These are phyloP conservation scores for Rhinoraja longicauda DNA, from an alignment of 2,797 vertebrate genomes.

Conservation along the genomic window DNA sequence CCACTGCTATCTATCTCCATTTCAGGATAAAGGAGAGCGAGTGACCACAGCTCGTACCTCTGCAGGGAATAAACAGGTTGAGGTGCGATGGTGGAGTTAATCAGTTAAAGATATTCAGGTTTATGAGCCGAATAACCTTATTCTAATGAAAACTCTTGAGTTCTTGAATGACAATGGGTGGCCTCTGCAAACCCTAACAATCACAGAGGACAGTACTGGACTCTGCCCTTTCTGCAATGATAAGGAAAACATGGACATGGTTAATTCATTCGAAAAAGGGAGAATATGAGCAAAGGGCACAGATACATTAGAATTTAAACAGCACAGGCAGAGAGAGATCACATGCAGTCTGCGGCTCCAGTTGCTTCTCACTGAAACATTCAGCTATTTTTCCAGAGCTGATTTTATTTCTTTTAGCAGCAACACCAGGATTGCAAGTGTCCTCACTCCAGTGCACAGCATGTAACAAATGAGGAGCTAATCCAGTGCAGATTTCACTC, in stretches of 20 bases:
- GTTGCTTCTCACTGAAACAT: not conserved
- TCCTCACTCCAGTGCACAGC: not conserved
- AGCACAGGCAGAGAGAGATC: not conserved
- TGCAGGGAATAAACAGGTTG: too few species aligned
- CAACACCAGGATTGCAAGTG: not conserved
- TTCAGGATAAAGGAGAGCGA: not conserved
- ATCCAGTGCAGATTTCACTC: not conserved
- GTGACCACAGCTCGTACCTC: too few species aligned
- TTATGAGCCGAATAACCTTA: not conserved
- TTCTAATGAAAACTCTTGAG: not conserved
- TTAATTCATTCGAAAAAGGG: not conserved
- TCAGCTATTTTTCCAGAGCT: not conserved
- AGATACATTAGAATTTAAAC: not conserved
- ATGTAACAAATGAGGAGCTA: not conserved
- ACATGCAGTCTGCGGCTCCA: not conserved
- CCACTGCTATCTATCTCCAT: too few species aligned
- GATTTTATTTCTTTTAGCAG: not conserved
- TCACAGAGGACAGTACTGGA: not conserved
- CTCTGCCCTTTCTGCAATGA: not conserved
- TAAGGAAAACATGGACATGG: not conserved
- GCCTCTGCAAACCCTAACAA: not conserved
- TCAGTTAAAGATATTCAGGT: not conserved
- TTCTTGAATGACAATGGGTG: not conserved
- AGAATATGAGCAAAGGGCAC: not conserved
- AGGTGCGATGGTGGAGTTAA: not conserved